These are phyloP conservation scores for Erythrolamprus reginae DNA, from an alignment of 2,113 vertebrate species.

Conservation along the genomic window DNA sequence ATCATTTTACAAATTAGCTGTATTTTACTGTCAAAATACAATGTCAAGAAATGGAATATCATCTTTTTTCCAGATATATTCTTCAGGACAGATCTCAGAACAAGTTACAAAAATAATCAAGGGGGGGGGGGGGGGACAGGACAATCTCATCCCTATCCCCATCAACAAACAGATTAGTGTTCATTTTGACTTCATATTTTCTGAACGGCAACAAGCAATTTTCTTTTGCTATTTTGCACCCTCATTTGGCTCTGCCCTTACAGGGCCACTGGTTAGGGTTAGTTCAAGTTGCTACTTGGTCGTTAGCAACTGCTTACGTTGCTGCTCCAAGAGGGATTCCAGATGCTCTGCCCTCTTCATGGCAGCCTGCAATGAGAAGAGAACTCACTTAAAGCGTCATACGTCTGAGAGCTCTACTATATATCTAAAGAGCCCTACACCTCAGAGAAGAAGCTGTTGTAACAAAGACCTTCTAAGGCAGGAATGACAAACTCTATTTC, in stretches of 20 bases:
- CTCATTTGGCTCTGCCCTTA: background rate
- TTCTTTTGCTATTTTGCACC: background rate
- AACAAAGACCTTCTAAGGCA: background rate
- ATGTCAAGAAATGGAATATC: background rate
- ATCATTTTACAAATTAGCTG: constrained; percentile 26
- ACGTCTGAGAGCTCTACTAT: accelerated
- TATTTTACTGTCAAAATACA: constrained; percentile 51
- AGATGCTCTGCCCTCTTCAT: constrained; percentile 84
- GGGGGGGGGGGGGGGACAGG: too few species aligned
- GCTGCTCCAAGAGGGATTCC: constrained; percentile 84
- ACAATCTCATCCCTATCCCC: background rate
- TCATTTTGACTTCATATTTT: background rate
- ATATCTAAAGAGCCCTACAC: background rate
- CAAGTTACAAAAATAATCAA: background rate
- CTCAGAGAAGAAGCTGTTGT: background rate
- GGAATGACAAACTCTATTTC: too few species aligned
- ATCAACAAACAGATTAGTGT: background rate
- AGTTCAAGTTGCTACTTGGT: constrained; percentile 57
- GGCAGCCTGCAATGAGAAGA: constrained; percentile 69
- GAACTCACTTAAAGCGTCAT: accelerated
- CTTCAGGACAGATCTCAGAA: constrained; percentile 13
- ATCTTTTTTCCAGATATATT: background rate
- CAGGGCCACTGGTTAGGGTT: background rate
- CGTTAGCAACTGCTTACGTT: constrained; percentile 71
- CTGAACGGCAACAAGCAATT: background rate